phyloP scores from a whole-genome alignment of 2,797 vertebrate species.

The Enteromius radiatus region DNA sequence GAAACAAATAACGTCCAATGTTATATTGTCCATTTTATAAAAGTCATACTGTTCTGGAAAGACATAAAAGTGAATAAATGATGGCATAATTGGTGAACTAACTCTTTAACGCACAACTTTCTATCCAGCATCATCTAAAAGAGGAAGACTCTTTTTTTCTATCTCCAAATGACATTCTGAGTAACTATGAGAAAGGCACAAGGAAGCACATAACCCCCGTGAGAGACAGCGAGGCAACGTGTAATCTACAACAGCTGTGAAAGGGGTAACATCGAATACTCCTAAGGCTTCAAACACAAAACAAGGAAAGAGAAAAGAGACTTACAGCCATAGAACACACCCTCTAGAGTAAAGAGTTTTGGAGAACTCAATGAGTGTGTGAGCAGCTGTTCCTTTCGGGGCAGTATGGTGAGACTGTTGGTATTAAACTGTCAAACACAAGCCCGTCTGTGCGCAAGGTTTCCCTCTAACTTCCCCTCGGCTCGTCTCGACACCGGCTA shows the following conservation, averaged over 20 bases:
- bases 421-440: constrained; percentile 70
- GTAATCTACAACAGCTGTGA: constrained; percentile 62
- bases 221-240: constrained; percentile 50
- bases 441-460: constrained; percentile 58
- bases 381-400: constrained; percentile 59
- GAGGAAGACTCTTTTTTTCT: not conserved
- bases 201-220: constrained; percentile 46
- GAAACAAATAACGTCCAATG: not conserved
- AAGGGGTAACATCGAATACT: constrained; percentile 57
- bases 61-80: not conserved
- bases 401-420: constrained; percentile 53
- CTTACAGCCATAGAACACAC: constrained; percentile 26
- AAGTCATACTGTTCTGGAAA: not conserved
- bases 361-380: constrained; percentile 32
- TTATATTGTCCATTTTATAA: not conserved
- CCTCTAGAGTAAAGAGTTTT: constrained; percentile 38
- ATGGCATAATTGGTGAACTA: not conserved
- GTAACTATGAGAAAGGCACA: constrained; percentile 41
- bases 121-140: not conserved
- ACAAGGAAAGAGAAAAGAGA: constrained; percentile 45
- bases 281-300: constrained; percentile 28
- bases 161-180: constrained; percentile 25
- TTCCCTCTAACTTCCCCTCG: constrained; percentile 48
- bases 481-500: constrained; percentile 46
- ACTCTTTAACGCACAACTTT: not conserved